phyloP scores from a whole-genome alignment of 2,888 invertebrate genomes.

The Parasteatoda lunata region DNA sequence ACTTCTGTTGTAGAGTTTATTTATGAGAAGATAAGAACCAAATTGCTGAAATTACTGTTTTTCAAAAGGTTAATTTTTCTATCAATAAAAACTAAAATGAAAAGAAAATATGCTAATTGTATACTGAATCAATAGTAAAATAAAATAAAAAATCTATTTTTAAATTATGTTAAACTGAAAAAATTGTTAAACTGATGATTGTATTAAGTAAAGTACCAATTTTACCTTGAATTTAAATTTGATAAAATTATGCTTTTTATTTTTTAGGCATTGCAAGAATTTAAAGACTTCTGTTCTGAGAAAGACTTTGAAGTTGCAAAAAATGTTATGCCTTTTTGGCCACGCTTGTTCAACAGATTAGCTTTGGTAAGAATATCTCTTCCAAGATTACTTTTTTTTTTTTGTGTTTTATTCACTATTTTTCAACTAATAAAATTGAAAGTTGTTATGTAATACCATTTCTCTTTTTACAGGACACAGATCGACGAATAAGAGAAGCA shows the following conservation, averaged over 20 bases:
- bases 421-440: neutral
- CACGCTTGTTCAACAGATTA: slow-evolving; percentile 84
- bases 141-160: neutral
- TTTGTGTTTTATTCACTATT: neutral
- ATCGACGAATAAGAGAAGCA: slow-evolving; percentile 88
- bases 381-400: neutral
- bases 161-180: too few species aligned
- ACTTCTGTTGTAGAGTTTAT: too few species aligned
- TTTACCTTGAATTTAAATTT: neutral
- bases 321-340: slow-evolving; percentile 86
- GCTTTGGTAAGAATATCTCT: slow-evolving; percentile 76
- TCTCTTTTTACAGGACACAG: slow-evolving; percentile 79
- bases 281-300: slow-evolving; percentile 81
- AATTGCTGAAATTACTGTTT: too few species aligned
- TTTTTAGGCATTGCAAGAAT: slow-evolving; percentile 85
- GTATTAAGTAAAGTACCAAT: too few species aligned
- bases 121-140: neutral
- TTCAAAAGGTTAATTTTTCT: too few species aligned
- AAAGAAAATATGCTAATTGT: neutral
- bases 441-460: neutral
- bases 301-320: slow-evolving; percentile 82
- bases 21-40: too few species aligned
- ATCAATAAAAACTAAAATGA: neutral
- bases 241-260: neutral
- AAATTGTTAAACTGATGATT: too few species aligned